Conservation (phyloP, 2,113 vertebrate genomes). For the Mirounga angustirostris region DNA sequence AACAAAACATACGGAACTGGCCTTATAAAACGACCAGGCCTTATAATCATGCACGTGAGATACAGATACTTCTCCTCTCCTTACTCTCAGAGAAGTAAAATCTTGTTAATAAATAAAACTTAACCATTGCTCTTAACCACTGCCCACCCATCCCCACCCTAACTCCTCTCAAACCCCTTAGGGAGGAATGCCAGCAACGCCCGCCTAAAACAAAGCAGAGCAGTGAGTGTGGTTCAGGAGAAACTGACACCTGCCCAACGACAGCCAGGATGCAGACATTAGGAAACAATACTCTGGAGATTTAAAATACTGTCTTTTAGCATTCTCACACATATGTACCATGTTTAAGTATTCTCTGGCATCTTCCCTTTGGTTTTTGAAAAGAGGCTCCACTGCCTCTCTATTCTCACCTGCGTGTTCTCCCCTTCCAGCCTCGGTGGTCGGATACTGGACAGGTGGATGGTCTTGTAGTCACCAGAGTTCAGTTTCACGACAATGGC, state of each 20-base stretch:
- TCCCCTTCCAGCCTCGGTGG: conserved; percentile 96
- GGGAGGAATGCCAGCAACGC: background rate
- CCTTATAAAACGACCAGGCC: background rate
- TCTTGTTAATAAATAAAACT: background rate
- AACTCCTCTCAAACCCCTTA: background rate
- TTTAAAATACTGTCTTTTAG: background rate
- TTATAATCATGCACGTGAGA: background rate
- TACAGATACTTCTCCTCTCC: background rate
- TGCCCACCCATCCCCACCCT: background rate
- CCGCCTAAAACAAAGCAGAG: background rate
- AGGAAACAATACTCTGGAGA: background rate
- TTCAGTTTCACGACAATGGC: conserved; percentile 97
- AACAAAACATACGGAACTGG: background rate
- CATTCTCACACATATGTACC: background rate
- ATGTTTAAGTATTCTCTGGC: background rate
- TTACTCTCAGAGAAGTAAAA: background rate
- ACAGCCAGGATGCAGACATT: background rate
- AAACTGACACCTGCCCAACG: background rate
- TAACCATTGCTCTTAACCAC: too few species aligned
- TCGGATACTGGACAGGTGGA: conserved; percentile 97
- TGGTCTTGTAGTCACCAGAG: conserved; percentile 97
- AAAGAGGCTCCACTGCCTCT: background rate
- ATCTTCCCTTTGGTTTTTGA: background rate
- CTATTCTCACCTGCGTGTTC: conserved; percentile 85
- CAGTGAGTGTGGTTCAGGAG: background rate